Evolutionary conservation across 1,140 invertebrate species (phyloP).

Genomic region (Rhizoglyphus robini): DNA sequence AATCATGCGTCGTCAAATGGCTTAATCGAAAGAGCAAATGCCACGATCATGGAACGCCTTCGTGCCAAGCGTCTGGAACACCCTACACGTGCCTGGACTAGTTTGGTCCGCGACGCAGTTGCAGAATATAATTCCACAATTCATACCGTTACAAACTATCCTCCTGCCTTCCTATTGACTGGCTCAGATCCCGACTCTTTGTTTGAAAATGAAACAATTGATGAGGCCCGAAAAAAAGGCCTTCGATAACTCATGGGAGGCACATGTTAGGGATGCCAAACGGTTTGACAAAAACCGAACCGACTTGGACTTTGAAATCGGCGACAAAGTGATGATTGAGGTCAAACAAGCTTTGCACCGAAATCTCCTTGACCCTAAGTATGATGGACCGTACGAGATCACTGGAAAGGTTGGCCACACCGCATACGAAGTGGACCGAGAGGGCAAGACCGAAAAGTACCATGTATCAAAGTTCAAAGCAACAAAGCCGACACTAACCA

Average conservation of each 20-base stretch:
- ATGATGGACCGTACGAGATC: not conserved
- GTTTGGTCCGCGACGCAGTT: not conserved
- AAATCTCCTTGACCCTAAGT: not conserved
- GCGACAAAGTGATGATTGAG: not conserved
- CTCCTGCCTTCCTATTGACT: too few relatives aligned
- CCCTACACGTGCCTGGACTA: not conserved
- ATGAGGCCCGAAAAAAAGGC: slow-evolving; percentile 10
- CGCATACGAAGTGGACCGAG: not conserved
- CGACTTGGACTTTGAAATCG: not conserved
- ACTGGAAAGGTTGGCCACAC: not conserved
- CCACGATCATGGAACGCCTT: slow-evolving; percentile 3
- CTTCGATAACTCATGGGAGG: not conserved
- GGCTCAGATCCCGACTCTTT: too few relatives aligned
- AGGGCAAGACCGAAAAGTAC: not conserved
- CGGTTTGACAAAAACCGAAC: too few relatives aligned
- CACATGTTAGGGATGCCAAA: not conserved
- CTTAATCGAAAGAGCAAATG: slow-evolving; percentile 16
- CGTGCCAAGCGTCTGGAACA: slow-evolving; percentile 1
- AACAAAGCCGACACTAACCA: too few relatives aligned
- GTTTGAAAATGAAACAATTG: not conserved
- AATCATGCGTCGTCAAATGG: slow-evolving; percentile 10
- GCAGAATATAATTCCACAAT: too few relatives aligned
- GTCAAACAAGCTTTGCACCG: not conserved
- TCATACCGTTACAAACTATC: too few relatives aligned
- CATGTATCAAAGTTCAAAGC: not conserved